phyloP scores from a whole-genome alignment of 2,113 vertebrate genomes.

The Psilopogon haemacephalus region DNA sequence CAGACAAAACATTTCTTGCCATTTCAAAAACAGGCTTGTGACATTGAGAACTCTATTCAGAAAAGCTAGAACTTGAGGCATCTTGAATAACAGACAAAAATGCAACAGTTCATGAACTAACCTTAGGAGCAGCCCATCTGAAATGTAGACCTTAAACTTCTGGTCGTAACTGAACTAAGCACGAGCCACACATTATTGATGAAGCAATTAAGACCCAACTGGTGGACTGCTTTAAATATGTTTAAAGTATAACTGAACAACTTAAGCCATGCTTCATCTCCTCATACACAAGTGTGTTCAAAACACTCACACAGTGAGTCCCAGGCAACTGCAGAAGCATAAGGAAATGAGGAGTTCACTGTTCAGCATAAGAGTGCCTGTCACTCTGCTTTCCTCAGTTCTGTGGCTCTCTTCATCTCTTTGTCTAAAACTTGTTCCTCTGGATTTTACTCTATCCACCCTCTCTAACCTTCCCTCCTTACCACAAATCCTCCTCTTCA shows the following conservation, averaged over 20 bases:
- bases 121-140: background rate
- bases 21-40: background rate
- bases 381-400: background rate
- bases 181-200: conserved; percentile 12
- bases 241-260: background rate
- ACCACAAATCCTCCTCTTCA: rapidly evolving
- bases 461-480: background rate
- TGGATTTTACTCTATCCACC: background rate
- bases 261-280: background rate
- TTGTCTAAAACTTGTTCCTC: background rate
- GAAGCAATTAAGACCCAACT: conserved; percentile 4
- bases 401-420: background rate
- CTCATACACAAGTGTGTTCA: background rate
- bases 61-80: background rate
- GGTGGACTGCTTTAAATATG: background rate
- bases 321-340: background rate
- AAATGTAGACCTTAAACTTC: background rate
- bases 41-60: background rate
- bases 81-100: background rate
- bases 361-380: background rate
- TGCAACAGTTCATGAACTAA: background rate
- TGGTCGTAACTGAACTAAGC: background rate
- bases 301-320: background rate
- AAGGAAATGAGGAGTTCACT: background rate
- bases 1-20: background rate